Evolutionary conservation across 2,113 vertebrate genomes (phyloP).

Genomic region (Trachemys scripta): DNA sequence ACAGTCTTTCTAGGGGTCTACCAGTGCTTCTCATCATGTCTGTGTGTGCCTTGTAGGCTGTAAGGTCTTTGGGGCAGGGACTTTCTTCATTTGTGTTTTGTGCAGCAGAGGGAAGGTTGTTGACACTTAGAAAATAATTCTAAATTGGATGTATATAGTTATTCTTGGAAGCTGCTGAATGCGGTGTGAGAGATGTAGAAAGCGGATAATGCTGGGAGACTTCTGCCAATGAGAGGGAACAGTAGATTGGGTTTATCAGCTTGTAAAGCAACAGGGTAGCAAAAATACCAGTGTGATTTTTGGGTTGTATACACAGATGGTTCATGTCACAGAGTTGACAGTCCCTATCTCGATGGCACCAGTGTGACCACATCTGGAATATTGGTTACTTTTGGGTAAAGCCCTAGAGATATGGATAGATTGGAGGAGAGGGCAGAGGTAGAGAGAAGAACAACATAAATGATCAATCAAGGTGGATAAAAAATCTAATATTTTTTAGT

Average conservation of each 20-base stretch:
- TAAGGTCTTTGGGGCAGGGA: accelerated
- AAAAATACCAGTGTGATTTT: slow-evolving; percentile 51
- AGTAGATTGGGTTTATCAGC: background rate
- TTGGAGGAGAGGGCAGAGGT: background rate
- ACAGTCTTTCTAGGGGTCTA: background rate
- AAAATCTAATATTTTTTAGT: background rate
- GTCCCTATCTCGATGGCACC: slow-evolving; percentile 68
- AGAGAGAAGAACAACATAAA: slow-evolving; percentile 42
- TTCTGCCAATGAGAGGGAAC: background rate
- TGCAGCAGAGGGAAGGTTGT: accelerated
- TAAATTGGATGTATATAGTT: background rate
- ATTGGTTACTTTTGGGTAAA: slow-evolving; percentile 74
- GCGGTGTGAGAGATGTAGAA: background rate
- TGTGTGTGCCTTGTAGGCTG: background rate
- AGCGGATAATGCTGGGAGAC: background rate
- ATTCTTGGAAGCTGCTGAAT: background rate
- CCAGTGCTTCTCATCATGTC: background rate
- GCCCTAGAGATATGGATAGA: slow-evolving; percentile 68
- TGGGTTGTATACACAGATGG: slow-evolving; percentile 65
- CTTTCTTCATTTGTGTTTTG: background rate
- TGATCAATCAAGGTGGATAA: slow-evolving; percentile 19
- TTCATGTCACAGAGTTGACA: slow-evolving; percentile 67
- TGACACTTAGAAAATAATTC: background rate
- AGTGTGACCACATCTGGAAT: slow-evolving; percentile 65
- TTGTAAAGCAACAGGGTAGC: background rate